Evolutionary conservation across 2,113 vertebrate genomes (phyloP).

Genomic region (Lepus europaeus): DNA sequence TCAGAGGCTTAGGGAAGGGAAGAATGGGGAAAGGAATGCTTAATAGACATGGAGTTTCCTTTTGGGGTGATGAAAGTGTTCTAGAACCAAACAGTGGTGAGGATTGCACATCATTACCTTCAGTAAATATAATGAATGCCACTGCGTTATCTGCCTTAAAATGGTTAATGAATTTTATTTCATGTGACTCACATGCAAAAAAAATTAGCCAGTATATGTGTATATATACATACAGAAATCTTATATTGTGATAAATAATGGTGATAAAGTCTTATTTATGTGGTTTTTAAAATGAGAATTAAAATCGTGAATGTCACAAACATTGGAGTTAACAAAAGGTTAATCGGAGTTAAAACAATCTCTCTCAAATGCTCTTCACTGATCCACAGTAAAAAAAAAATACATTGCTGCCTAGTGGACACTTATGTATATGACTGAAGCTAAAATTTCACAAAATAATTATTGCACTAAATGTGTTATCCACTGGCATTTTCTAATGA

Average conservation of each 20-base stretch:
- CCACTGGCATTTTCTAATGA: conserved; percentile 17
- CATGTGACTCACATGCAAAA: background rate
- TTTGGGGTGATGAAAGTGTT: background rate
- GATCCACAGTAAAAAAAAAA: background rate
- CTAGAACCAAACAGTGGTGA: background rate
- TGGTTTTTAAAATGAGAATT: background rate
- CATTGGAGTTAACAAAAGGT: background rate
- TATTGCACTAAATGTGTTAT: background rate
- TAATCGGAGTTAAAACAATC: background rate
- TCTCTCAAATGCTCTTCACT: background rate
- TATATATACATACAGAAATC: background rate
- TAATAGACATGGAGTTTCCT: background rate
- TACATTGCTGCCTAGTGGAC: background rate
- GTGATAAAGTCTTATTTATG: background rate
- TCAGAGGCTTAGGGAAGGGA: background rate
- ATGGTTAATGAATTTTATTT: too few species aligned
- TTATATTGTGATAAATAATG: background rate
- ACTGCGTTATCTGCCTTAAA: too few species aligned
- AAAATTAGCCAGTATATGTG: background rate
- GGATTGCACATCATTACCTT: background rate
- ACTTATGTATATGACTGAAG: background rate
- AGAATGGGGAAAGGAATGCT: background rate
- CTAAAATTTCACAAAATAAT: background rate
- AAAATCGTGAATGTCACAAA: background rate
- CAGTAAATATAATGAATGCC: too few species aligned